Conservation (phyloP, 1,140 invertebrate species). For the Epicauta chinensis region DNA sequence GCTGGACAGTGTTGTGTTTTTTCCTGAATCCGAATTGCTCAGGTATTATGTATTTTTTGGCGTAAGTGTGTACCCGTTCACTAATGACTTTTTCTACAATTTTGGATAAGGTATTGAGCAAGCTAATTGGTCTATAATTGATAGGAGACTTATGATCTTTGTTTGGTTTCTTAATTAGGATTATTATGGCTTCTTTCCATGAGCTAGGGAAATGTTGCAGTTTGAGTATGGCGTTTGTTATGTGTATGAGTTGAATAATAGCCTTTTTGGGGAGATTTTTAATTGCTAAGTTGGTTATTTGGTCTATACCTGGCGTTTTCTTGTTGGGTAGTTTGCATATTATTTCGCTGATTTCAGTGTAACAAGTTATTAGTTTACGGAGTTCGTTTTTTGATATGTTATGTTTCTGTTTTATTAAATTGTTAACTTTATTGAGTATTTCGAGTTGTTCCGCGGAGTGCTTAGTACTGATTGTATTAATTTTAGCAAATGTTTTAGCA, state of each 20-base stretch:
- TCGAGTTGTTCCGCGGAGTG: too few relatives aligned
- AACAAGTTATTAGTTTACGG: background rate
- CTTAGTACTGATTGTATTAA: too few relatives aligned
- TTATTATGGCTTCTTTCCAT: background rate
- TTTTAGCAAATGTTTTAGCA: too few relatives aligned
- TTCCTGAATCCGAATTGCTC: slow-evolving; percentile 44
- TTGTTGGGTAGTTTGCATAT: background rate
- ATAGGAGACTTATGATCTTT: background rate
- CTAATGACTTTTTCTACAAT: too few relatives aligned
- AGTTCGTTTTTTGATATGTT: background rate
- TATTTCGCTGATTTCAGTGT: background rate
- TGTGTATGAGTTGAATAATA: background rate
- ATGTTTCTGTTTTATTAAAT: too few relatives aligned
- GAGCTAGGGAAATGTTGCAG: background rate
- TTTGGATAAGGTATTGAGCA: background rate
- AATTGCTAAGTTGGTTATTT: background rate
- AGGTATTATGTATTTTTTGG: too few relatives aligned
- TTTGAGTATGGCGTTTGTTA: background rate
- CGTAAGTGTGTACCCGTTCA: background rate
- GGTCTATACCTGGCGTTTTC: background rate
- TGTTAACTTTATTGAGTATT: too few relatives aligned
- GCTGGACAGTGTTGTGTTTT: slow-evolving; percentile 41
- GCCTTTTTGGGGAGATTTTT: slow-evolving; percentile 1
- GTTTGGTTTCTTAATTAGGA: background rate
- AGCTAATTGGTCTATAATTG: slow-evolving; percentile 10